Evolutionary conservation across 2,888 invertebrate genomes (phyloP), one percentile per base, ranked within the genome.

Genomic region (Mythimna albipuncta): DNA sequence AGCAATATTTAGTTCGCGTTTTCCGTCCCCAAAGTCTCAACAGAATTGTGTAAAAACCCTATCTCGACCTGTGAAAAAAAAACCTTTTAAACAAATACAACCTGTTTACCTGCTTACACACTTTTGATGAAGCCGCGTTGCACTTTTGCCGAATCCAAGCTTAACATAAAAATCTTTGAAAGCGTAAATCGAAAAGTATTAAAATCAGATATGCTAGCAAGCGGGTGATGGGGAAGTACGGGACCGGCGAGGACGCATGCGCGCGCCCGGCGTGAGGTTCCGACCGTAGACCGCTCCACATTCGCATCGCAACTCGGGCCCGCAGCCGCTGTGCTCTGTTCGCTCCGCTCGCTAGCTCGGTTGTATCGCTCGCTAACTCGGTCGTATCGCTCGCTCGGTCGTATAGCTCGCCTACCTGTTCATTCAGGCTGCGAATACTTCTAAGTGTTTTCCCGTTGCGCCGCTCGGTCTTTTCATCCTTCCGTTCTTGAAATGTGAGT

Each of bases 151-250:
- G n/a, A 71, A 32, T 44, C 11, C 64, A 50, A 67, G 54, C 52
- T 63, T 35, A 55, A 59, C 38, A 64, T 54, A 79, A 65, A 81
- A 69, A 66, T 62, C 61, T 44, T 64, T 54, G 57, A 79, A 55
- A 83, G 75, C 67, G 38, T 65, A 70, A 84, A 81, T 84, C 82
- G 69, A 84, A 81, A 81, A 58, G 82, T 81, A 81, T 81, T 81
- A 84, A 84, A 81, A 75, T 80, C 75, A 75, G 80, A 84, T 69
- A 80, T 62, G 83, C 55, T 79, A 50, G 78, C 54, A 63, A 73
- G 77, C 64, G 81, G 73, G 80, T 21, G 78, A 61, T 69, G 80
- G 83, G 81, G 38, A 73, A 79, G 62, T 67, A 65, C 64, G 55
- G 64, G 63, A 44, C 21, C 52, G 26, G 21, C 50, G 64, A 69